Evolutionary conservation across 2,888 invertebrate species (phyloP).

Genomic region (Tetranychus piercei): DNA sequence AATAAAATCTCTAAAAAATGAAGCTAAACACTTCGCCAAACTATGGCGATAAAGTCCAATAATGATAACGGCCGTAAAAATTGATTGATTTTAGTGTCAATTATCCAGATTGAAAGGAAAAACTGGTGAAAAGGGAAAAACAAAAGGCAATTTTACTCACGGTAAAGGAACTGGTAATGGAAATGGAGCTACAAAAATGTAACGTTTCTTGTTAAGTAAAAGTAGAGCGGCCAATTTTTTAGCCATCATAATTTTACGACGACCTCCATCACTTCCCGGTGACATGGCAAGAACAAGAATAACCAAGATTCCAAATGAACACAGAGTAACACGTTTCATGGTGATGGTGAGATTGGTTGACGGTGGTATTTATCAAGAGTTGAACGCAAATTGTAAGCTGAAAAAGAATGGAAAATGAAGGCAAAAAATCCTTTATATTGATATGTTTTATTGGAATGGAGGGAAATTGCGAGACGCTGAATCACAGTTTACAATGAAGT

Average conservation of each 20-base stretch:
- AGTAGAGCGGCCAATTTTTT: slow-evolving; percentile 7
- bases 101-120: background rate
- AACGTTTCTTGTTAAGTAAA: background rate
- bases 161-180: slow-evolving; percentile 7
- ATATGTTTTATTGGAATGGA: too few species aligned
- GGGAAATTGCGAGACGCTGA: too few species aligned
- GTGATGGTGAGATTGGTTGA: background rate
- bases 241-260: background rate
- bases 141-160: background rate
- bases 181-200: background rate
- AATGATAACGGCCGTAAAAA: too few species aligned
- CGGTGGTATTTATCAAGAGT: background rate
- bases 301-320: background rate
- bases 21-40: too few species aligned
- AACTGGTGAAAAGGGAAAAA: background rate
- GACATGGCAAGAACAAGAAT: background rate
- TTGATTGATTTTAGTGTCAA: background rate
- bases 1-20: too few species aligned
- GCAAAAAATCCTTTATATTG: background rate
- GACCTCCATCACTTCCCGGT: background rate
- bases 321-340: background rate
- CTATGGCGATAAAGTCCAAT: too few species aligned
- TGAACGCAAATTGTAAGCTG: background rate
- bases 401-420: background rate
- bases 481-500: too few species aligned